Percentiles rank a stretch among this genome's conserved stretches.
phyloP scores from a whole-genome alignment of 2,113 vertebrate genomes.

The Tupaia chinensis region DNA sequence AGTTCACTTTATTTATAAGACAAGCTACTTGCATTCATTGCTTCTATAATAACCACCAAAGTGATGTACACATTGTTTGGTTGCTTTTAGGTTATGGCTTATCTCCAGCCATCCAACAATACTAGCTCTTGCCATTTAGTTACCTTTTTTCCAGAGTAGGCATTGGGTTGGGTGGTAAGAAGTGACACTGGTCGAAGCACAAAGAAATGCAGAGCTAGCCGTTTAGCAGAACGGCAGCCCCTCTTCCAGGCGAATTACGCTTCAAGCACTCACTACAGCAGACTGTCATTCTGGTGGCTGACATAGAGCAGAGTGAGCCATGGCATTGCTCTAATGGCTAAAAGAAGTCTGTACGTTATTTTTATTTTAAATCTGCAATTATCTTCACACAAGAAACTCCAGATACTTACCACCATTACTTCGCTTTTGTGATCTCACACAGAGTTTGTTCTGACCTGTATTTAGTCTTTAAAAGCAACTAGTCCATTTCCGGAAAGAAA shows the following conservation, averaged over 20 bases:
- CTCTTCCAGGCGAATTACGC: neutral
- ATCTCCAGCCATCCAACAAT: neutral
- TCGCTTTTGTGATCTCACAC: slow-evolving; percentile 24
- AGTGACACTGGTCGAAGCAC: neutral
- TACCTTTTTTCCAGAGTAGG: slow-evolving; percentile 7
- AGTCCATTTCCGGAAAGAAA: slow-evolving; percentile 48
- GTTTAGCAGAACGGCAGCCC: neutral
- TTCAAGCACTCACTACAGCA: neutral
- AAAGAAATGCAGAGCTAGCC: neutral
- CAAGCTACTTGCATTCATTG: neutral
- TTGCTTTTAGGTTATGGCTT: neutral
- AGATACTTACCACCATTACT: neutral
- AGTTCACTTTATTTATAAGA: neutral
- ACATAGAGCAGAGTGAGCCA: neutral
- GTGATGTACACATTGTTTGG: neutral
- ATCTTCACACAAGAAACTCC: neutral
- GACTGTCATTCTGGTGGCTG: neutral
- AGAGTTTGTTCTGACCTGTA: neutral
- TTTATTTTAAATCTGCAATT: slow-evolving; percentile 17
- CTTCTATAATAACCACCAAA: neutral
- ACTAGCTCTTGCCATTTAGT: neutral
- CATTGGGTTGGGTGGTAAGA: neutral
- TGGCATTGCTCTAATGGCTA: neutral
- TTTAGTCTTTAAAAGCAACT: neutral
- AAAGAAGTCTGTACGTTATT: neutral